These are phyloP conservation scores for Corbicula japonica DNA, from an alignment of 2,888 invertebrate species.

Conservation along the genomic window DNA sequence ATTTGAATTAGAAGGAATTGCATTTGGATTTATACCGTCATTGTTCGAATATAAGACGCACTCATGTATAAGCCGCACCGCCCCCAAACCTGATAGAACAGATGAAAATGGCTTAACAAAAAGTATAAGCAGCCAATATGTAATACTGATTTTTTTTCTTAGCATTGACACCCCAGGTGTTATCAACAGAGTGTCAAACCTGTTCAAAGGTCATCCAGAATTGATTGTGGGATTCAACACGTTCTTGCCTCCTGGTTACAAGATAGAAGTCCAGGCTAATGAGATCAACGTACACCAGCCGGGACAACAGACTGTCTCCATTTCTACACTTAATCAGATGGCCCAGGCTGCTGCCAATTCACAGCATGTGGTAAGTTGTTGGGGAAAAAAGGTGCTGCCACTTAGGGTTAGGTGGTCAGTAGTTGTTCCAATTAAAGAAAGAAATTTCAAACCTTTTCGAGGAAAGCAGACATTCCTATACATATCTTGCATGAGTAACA, in stretches of 20 bases:
- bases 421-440: background rate
- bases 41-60: too few species aligned
- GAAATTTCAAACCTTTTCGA: background rate
- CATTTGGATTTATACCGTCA: too few species aligned
- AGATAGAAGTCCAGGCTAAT: slow-evolving; percentile 97
- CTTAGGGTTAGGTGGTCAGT: background rate
- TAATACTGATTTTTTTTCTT: slow-evolving; percentile 65
- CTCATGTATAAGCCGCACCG: too few species aligned
- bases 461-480: background rate
- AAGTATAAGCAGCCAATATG: too few species aligned
- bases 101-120: too few species aligned
- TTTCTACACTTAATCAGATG: slow-evolving; percentile 71
- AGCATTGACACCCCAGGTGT: slow-evolving; percentile 99
- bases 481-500: background rate
- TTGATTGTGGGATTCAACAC: slow-evolving; percentile 99
- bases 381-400: background rate
- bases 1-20: too few species aligned
- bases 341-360: slow-evolving; percentile 61
- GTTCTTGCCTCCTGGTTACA: slow-evolving; percentile 99
- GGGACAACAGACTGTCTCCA: slow-evolving; percentile 82
- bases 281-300: slow-evolving; percentile 88
- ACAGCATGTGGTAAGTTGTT: slow-evolving; percentile 31
- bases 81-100: too few species aligned
- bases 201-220: slow-evolving; percentile 98
- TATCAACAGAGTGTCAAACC: slow-evolving; percentile 97